These are phyloP conservation scores for Grus americana DNA, from an alignment of 2,113 vertebrate species.

Conservation along the genomic window DNA sequence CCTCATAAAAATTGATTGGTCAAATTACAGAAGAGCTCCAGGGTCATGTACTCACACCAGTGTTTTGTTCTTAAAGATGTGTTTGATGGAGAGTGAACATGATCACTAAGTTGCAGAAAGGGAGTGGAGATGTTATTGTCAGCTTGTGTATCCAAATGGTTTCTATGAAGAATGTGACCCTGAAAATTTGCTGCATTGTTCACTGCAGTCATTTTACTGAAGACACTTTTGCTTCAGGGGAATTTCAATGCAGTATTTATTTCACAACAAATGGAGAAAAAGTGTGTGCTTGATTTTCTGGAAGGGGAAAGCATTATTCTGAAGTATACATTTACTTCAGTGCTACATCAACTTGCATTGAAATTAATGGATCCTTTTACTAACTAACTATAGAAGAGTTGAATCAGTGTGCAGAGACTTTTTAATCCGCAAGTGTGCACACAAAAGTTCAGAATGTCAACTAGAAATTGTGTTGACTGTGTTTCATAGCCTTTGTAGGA, in stretches of 20 bases:
- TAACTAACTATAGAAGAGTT: rapidly evolving
- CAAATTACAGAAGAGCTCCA: not conserved
- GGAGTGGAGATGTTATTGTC: not conserved
- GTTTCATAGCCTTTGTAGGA: not conserved
- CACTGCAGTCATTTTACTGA: not conserved
- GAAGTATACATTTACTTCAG: not conserved
- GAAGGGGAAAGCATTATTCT: not conserved
- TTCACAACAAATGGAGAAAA: not conserved
- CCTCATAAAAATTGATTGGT: not conserved
- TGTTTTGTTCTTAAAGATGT: not conserved
- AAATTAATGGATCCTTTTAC: not conserved
- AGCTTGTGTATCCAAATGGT: not conserved
- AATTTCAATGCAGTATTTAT: not conserved
- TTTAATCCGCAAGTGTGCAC: not conserved
- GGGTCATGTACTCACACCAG: not conserved
- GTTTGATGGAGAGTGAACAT: not conserved
- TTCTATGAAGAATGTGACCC: not conserved
- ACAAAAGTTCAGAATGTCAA: not conserved
- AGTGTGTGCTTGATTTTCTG: not conserved
- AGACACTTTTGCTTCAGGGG: not conserved
- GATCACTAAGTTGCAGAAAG: not conserved
- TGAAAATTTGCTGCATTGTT: not conserved
- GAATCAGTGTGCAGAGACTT: not conserved
- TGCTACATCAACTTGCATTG: not conserved
- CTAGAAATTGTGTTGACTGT: not conserved